Conservation (phyloP, 2,113 vertebrate genomes). For the Cacatua alba region DNA sequence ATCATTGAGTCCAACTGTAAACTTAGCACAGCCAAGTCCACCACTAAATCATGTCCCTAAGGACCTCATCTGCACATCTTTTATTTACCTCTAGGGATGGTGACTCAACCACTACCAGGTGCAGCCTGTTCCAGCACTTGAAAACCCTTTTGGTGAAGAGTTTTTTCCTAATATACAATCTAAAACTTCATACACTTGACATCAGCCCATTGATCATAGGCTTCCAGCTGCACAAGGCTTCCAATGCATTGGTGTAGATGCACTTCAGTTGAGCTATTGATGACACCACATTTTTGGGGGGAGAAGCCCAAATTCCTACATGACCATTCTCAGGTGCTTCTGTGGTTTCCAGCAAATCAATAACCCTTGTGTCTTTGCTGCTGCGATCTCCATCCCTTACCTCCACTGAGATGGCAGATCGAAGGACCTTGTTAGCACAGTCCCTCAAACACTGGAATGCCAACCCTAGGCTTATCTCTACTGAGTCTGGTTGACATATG, state of each 20-base stretch:
- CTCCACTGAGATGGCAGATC: background rate
- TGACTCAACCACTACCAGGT: background rate
- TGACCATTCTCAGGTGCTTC: background rate
- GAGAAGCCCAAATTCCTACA: background rate
- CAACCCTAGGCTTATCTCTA: background rate
- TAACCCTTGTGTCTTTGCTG: background rate
- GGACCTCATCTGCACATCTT: background rate
- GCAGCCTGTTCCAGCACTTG: background rate
- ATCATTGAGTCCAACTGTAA: background rate
- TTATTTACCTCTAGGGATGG: background rate
- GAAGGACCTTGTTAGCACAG: rapidly evolving
- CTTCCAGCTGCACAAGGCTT: background rate
- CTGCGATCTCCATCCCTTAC: background rate
- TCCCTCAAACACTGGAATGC: background rate
- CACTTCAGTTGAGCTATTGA: background rate
- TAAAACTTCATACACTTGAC: background rate
- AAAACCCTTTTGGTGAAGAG: background rate
- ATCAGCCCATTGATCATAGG: background rate
- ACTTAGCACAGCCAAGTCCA: background rate
- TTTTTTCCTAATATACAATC: background rate
- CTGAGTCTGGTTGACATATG: background rate
- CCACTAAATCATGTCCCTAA: background rate
- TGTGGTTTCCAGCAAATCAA: background rate
- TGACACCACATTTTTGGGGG: rapidly evolving
- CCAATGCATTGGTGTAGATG: background rate